These are phyloP conservation scores for Orthonychiurus folsomi DNA, from an alignment of 2,888 invertebrate species.

Conservation along the genomic window DNA sequence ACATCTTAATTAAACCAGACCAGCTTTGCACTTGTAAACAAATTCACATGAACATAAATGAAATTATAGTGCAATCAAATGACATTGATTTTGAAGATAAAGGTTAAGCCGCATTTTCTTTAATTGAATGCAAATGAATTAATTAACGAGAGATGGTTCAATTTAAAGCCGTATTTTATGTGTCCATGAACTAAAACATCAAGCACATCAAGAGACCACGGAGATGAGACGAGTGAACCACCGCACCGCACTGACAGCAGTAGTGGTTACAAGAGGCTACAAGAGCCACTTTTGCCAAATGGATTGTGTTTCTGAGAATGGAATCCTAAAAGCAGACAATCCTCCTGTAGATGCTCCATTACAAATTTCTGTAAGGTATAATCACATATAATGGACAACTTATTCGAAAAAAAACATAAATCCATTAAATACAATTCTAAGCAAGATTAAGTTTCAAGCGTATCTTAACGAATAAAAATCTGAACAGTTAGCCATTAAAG, in stretches of 20 bases:
- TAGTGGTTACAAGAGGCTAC: constrained; percentile 42
- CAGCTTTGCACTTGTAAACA: no score
- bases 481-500: neutral
- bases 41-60: neutral
- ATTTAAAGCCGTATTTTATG: neutral
- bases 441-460: neutral
- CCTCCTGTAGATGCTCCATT: constrained; percentile 44
- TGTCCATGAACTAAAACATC: neutral
- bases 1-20: no score
- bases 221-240: constrained; percentile 1
- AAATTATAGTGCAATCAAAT: neutral
- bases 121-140: neutral
- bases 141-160: neutral
- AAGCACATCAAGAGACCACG: neutral
- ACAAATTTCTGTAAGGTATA: constrained; percentile 41
- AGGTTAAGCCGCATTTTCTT: neutral
- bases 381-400: neutral
- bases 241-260: neutral
- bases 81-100: neutral
- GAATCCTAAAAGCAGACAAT: constrained; percentile 46
- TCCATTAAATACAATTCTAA: neutral
- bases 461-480: neutral
- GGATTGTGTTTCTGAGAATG: constrained; percentile 46
- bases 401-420: neutral
- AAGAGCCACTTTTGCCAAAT: constrained; percentile 43